phyloP scores from a whole-genome alignment of 64 coral and sea anemone species.

The Astreopora myriophthalma region DNA sequence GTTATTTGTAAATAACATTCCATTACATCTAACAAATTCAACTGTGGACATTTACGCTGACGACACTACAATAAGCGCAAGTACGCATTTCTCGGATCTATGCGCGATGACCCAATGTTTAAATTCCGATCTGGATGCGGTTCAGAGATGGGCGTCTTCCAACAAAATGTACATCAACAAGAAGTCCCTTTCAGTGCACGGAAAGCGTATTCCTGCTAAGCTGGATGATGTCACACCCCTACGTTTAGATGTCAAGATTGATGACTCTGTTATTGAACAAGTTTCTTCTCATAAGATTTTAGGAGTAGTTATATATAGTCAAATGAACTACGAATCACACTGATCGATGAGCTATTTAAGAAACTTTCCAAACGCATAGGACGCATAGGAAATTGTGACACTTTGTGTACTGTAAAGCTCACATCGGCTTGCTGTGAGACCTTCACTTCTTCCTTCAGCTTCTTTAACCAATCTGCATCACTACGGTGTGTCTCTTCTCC shows the following conservation, averaged over 20 bases:
- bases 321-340: slow-evolving; percentile 21
- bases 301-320: not conserved
- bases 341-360: slow-evolving; percentile 17
- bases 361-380: slow-evolving; percentile 46
- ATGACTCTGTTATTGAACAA: not conserved
- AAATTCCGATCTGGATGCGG: not conserved
- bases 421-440: too few species aligned
- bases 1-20: slow-evolving; percentile 19
- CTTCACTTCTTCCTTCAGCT: too few species aligned
- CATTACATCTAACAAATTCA: too few species aligned
- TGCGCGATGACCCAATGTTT: not conserved
- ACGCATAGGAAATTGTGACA: not conserved
- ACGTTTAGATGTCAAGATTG: not conserved
- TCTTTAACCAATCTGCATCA: too few species aligned
- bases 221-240: not conserved
- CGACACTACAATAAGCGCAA: slow-evolving; percentile 8
- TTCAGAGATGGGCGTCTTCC: not conserved
- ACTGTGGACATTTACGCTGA: not conserved
- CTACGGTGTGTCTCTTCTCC: too few species aligned
- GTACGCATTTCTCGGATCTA: not conserved
- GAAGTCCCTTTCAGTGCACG: not conserved
- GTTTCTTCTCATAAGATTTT: not conserved
- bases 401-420: too few species aligned
- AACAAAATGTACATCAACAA: slow-evolving; percentile 28
- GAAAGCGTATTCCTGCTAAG: not conserved